Base-by-base conservation (phyloP, 2,797 vertebrate species). In the Menidia menidia region DNA sequence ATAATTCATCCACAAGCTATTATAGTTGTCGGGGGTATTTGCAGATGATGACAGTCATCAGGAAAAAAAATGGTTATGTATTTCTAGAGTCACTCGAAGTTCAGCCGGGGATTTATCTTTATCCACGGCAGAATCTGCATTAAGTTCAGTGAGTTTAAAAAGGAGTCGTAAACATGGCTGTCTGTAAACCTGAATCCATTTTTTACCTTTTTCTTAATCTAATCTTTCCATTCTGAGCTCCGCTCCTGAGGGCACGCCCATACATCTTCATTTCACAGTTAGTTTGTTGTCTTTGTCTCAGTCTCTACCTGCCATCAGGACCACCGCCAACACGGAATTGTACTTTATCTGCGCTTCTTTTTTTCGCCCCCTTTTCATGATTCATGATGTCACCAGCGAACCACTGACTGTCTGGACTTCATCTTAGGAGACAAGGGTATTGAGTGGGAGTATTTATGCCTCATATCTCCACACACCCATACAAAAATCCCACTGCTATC, bases 201-300 rank as follows among this genome's bases (percentile, higher is more conserved):
- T 39, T 39, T 39, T 39, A 39, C 35, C 35, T 9, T 7, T 7
- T 39, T 39, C 6, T 25, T 39, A 88, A 87, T 87, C 77, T 78
- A 68, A 81, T 82, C 73, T 78, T 77, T 76, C 19, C 61, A 39
- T 70, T 58, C 71, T 68, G 64, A 42, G 50, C 66, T 68, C 58
- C 43, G 78, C 78, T 85, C 55, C 69, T 62, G 52, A 68, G 48
- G 58, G 64, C 60, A 60, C 60, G 83, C 50, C 35, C 55, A 81
- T 72, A 50, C 73, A 64, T 77, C 75, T 73, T 79, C 56, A 79
- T 72, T 84, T 78, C 63, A 64, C 71, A 82, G 83, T 82, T 57
- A 75, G 58, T 59, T 80, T 80, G 59, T 74, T 45, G n/a, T 59
- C 68, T 10, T 39, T 7, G 10, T 25, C 25, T 25, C 25, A 25